These are phyloP conservation scores for Syngnathus scovelli DNA, from an alignment of 2,113 vertebrate species.

Conservation along the genomic window DNA sequence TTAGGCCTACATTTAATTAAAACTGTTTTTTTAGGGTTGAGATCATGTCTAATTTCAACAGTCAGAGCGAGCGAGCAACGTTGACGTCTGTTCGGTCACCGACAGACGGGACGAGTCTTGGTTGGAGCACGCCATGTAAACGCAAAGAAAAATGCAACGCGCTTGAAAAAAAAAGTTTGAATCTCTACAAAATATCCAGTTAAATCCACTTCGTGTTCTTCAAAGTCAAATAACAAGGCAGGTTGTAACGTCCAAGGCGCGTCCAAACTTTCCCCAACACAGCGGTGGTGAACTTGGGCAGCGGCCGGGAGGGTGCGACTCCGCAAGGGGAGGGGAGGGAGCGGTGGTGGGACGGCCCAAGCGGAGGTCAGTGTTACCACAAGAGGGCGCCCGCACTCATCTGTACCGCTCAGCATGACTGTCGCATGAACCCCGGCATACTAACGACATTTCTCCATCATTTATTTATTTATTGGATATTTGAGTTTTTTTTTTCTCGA, in stretches of 20 bases:
- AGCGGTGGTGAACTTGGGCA: constrained; percentile 41
- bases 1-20: constrained; percentile 3
- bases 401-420: no score
- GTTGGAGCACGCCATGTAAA: constrained; percentile 33
- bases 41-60: background rate
- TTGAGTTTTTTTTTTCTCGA: no score
- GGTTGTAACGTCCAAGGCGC: background rate
- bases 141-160: background rate
- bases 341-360: background rate
- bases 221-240: background rate
- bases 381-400: background rate
- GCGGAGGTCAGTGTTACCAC: background rate
- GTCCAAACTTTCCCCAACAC: constrained; percentile 1
- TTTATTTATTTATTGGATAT: no score
- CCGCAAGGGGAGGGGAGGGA: background rate
- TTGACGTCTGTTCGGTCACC: background rate
- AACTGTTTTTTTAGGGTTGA: background rate
- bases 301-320: constrained; percentile 10
- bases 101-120: constrained; percentile 45
- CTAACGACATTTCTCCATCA: no score
- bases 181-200: background rate
- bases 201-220: background rate
- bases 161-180: background rate
- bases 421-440: no score
- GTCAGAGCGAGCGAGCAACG: background rate